Percentiles rank a stretch among this genome's conserved stretches.
phyloP scores from a whole-genome alignment of 2,888 invertebrate species.

The Mesopsocus fuscifrons region DNA sequence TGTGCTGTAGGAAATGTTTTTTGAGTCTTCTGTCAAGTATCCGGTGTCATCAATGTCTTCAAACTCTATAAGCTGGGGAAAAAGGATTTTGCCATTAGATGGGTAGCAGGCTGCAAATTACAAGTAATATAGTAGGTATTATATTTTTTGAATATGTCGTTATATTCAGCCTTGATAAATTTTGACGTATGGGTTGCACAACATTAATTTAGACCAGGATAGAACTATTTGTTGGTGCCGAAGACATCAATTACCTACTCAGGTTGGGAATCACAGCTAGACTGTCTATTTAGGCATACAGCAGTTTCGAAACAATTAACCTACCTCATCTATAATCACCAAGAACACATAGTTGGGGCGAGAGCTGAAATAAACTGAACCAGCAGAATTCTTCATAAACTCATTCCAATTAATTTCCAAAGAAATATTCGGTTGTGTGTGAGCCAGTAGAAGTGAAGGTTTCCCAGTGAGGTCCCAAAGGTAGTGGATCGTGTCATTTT shows the following conservation, averaged over 20 bases:
- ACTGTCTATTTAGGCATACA: too few species aligned
- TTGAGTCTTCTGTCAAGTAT: conserved; percentile 19
- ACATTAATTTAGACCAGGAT: too few species aligned
- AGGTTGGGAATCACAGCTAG: too few species aligned
- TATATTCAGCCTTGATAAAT: too few species aligned
- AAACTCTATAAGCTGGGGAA: conserved; percentile 35
- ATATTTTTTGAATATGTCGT: conserved; percentile 11
- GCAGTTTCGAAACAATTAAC: too few species aligned
- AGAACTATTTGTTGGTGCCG: too few species aligned
- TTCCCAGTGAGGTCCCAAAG: conserved; percentile 43
- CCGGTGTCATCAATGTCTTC: conserved; percentile 35
- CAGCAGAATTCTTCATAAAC: conserved; percentile 19
- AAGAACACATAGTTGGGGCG: conserved; percentile 36
- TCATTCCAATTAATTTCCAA: conserved; percentile 32
- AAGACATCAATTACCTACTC: too few species aligned
- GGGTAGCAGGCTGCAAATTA: background rate
- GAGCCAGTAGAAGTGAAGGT: conserved; percentile 35
- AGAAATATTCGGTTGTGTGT: conserved; percentile 28
- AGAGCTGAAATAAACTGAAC: conserved; percentile 27
- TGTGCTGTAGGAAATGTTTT: conserved; percentile 21
- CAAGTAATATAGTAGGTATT: background rate
- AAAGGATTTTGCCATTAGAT: background rate
- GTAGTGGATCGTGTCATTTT: conserved; percentile 40
- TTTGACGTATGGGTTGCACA: too few species aligned
- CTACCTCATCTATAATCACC: conserved; percentile 38